Conservation (phyloP, 2,797 vertebrate species). For the Enteromius unitaeniatus region DNA sequence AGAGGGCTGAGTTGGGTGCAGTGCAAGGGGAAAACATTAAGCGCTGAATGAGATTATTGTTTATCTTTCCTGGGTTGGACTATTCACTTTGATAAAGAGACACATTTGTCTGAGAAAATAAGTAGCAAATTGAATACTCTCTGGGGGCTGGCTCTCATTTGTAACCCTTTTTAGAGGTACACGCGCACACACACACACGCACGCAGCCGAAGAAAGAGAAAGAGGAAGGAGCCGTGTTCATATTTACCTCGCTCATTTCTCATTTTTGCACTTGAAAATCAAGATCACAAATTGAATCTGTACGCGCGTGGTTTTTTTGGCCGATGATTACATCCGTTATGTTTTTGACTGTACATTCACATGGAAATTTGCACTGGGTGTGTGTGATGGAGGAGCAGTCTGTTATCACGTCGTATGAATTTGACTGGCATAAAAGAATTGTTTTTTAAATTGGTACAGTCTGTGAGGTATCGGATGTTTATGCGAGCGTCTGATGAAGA, state of each 20-base stretch:
- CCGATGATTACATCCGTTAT: conserved; percentile 52
- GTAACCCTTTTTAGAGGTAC: conserved; percentile 71
- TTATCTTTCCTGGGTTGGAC: conserved; percentile 86
- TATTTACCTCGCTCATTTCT: conserved; percentile 56
- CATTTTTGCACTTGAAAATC: conserved; percentile 61
- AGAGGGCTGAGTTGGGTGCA: conserved; percentile 70
- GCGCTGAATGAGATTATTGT: conserved; percentile 87
- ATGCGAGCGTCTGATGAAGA: not conserved
- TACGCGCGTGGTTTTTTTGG: conserved; percentile 33
- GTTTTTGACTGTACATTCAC: conserved; percentile 53
- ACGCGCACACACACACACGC: conserved; percentile 24
- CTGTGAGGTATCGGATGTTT: conserved; percentile 3
- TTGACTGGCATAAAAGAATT: conserved; percentile 52
- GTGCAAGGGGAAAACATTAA: conserved; percentile 81
- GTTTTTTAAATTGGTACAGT: conserved; percentile 33
- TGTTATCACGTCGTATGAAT: conserved; percentile 51
- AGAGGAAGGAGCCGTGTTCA: conserved; percentile 35
- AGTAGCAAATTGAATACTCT: conserved; percentile 72
- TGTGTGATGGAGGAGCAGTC: conserved; percentile 52
- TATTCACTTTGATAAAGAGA: conserved; percentile 85
- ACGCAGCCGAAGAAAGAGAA: conserved; percentile 37
- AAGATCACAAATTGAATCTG: conserved; percentile 62
- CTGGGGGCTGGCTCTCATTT: conserved; percentile 70
- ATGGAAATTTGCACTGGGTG: conserved; percentile 56
- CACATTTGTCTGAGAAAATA: conserved; percentile 86